Percentiles rank a stretch among this genome's conserved stretches.
phyloP scores from a whole-genome alignment of 2,888 invertebrate genomes.

The Leptopilina drosophilae region DNA sequence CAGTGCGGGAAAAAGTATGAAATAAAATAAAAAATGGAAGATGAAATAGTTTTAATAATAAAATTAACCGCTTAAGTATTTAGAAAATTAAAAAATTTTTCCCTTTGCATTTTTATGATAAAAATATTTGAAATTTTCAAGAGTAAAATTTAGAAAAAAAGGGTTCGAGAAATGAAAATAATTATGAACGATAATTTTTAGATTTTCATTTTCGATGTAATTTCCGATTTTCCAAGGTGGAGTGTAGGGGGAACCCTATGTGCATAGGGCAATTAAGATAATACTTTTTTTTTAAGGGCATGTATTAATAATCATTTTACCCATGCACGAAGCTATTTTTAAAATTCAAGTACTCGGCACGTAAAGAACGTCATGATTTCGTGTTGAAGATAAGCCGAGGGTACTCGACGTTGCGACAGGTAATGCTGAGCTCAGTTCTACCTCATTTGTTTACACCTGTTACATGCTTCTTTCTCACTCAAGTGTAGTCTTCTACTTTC shows the following conservation, averaged over 20 bases:
- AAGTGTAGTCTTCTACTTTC: conserved; percentile 31
- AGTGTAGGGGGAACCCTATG: too few relatives aligned
- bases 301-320: conserved; percentile 30
- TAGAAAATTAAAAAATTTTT: neutral
- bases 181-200: too few relatives aligned
- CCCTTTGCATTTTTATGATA: neutral
- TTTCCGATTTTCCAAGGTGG: too few relatives aligned
- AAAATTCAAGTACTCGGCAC: conserved; percentile 22
- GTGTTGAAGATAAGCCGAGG: conserved; percentile 36
- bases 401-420: conserved; percentile 32
- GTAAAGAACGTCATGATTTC: conserved; percentile 37
- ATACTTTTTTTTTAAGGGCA: neutral
- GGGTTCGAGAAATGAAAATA: too few relatives aligned
- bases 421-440: conserved; percentile 21
- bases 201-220: too few relatives aligned
- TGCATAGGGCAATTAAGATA: conserved; percentile 6
- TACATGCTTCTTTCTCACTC: conserved; percentile 22
- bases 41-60: neutral
- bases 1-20: too few relatives aligned
- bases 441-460: conserved; percentile 42
- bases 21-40: neutral
- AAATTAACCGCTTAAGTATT: neutral
- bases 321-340: conserved; percentile 25
- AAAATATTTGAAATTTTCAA: neutral
- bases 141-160: too few relatives aligned